A percentile compares a stretch with the other conserved stretches of the same genome.
These are phyloP conservation scores for Chionodraco myersi DNA, from an alignment of 2,113 vertebrate species.

Conservation along the genomic window DNA sequence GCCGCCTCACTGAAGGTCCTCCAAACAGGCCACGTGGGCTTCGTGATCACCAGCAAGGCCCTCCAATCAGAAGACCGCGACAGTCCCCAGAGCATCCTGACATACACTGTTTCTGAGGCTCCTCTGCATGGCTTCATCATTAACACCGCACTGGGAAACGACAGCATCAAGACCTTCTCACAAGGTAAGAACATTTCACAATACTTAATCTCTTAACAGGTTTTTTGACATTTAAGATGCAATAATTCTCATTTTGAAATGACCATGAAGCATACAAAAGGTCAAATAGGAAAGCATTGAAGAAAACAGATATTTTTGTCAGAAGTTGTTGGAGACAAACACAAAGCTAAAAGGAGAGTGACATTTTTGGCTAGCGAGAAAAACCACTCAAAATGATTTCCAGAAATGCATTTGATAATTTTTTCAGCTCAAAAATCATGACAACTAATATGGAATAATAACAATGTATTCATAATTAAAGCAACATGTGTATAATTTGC, in stretches of 20 bases:
- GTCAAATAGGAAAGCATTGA: neutral
- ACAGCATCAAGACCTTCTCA: slow-evolving; percentile 81
- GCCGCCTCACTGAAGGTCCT: slow-evolving; percentile 89
- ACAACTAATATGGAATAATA: neutral
- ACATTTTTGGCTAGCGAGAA: neutral
- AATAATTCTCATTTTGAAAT: neutral
- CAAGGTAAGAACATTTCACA: slow-evolving; percentile 82
- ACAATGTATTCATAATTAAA: neutral
- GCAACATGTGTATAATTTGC: too few relatives aligned
- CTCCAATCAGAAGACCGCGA: slow-evolving; percentile 93
- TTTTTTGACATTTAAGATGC: neutral
- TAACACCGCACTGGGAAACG: slow-evolving; percentile 80
- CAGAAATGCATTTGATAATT: too few relatives aligned
- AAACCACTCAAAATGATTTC: neutral
- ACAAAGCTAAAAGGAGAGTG: neutral
- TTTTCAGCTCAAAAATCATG: too few relatives aligned
- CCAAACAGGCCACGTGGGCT: slow-evolving; percentile 88
- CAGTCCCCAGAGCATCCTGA: slow-evolving; percentile 85
- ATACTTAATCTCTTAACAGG: neutral
- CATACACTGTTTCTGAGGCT: slow-evolving; percentile 82
- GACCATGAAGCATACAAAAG: neutral
- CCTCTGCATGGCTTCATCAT: slow-evolving; percentile 85
- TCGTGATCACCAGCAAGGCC: slow-evolving; percentile 90
- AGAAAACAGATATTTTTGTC: neutral
- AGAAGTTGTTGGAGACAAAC: neutral